Conservation (phyloP, 2,113 vertebrate genomes). For the Promerops cafer region DNA sequence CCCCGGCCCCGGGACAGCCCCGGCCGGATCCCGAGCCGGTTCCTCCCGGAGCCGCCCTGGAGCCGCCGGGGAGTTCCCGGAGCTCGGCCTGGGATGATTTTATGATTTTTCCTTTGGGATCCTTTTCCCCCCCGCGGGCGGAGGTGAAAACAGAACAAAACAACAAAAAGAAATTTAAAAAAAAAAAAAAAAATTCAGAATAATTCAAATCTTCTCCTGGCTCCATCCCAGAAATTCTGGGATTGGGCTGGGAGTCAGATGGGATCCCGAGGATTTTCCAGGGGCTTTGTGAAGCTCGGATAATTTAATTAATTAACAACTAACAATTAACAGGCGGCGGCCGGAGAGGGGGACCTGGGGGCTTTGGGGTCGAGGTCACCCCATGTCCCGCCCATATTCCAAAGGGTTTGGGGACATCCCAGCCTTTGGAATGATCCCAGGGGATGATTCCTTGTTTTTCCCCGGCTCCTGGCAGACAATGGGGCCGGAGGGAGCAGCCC, state of each 20-base stretch:
- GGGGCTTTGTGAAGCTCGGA: neutral
- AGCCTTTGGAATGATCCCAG: accelerated
- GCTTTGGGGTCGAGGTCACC: neutral
- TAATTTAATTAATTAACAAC: neutral
- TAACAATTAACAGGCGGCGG: neutral
- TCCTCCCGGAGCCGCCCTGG: neutral
- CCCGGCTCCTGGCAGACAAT: neutral
- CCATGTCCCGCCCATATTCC: neutral
- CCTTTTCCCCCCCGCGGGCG: neutral
- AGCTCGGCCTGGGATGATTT: neutral
- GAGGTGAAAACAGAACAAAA: neutral
- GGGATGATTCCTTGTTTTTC: neutral
- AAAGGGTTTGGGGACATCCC: neutral
- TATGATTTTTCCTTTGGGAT: neutral
- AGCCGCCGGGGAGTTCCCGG: neutral
- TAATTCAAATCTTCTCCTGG: neutral
- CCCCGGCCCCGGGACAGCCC: neutral
- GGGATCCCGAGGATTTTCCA: neutral
- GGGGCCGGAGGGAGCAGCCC: neutral
- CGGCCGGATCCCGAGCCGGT: neutral
- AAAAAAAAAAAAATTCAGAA: neutral
- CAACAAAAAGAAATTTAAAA: neutral
- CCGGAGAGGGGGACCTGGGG: neutral
- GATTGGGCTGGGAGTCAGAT: neutral
- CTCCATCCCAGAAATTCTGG: neutral